Evolutionary conservation across 64 coral and sea anemone species (phyloP), one percentile per base, ranked within the genome.

Genomic region (Stichodactyla helianthus): DNA sequence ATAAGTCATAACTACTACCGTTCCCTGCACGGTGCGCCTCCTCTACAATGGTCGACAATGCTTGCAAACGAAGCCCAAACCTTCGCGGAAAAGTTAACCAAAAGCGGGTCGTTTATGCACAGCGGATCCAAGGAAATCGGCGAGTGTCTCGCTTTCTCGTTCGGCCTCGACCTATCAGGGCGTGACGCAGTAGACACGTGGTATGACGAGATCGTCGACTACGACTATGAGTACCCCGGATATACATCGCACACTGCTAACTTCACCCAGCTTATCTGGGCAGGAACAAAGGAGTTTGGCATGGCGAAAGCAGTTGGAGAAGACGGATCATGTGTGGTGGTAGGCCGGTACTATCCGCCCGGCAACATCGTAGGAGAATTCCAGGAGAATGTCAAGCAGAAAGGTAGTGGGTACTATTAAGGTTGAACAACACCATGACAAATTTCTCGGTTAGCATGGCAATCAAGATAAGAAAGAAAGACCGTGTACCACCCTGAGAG

Each of bases 1-100:
- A 82, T 97, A 56, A 93, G 89, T 10, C 94, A 97, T 83, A 97
- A 97, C 88, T 97, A 97, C 91, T 97, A 97, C 91, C 91, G 94
- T n/a, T 93, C 94, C 10, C 86, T 97, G 22, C 94, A 97, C 79
- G 86, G 86, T 17, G 94, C 94, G 12, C 94, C 91, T n/a, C 88
- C 94, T 5, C 76, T 97, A n/a, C 82, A 83, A 35, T 97, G 94
- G 94, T 97, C 94, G 6, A 65, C 94, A 44, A 17, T 87, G 20
- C 53, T 97, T n/a, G 94, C 94, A 51, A 83, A 59, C 20, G 94
- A 97, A 77, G 91, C 94, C 5, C 94, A 93, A 65, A 88, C 86
- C 76, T 97, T 87, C 84, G 94, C 94, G 5, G 94, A 93, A 18
- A 89, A 84, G 50, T 57, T 97, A 14, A 88, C 88, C 53, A 86